Conservation (phyloP, 1,140 invertebrate species). For the Diuraphis noxia region DNA sequence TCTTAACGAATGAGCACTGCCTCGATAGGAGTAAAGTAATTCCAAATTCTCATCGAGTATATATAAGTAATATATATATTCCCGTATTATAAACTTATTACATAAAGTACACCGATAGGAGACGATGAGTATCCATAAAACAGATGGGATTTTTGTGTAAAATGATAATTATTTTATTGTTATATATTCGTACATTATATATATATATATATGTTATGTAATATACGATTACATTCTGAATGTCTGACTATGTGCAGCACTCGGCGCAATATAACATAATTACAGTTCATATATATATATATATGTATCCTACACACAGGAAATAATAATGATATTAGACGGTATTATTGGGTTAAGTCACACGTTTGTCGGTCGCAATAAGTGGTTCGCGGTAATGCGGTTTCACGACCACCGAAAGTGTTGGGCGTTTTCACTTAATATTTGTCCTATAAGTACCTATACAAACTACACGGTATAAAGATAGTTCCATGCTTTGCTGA, state of each 20-base stretch:
- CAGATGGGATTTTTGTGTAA: not conserved
- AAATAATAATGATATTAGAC: not conserved
- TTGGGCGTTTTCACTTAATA: not conserved
- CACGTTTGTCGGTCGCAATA: too few species aligned
- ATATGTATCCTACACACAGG: too few species aligned
- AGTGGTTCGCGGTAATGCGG: not conserved
- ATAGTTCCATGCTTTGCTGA: not conserved
- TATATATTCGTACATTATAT: not conserved
- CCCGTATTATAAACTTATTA: not conserved
- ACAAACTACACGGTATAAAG: too few species aligned
- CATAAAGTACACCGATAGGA: not conserved
- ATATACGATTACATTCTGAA: not conserved
- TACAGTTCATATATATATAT: not conserved
- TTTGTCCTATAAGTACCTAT: not conserved
- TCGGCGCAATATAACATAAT: not conserved
- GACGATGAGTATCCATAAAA: not conserved
- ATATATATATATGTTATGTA: too few species aligned
- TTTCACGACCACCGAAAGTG: not conserved
- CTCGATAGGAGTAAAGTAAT: not conserved
- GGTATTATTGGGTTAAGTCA: not conserved
- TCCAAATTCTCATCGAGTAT: not conserved
- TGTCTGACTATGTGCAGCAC: not conserved
- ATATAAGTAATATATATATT: not conserved
- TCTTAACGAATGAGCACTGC: not conserved
- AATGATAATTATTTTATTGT: slow-evolving; percentile 1